Conservation (phyloP, 2,113 vertebrate genomes). For the Nothocercus nigrocapillus region DNA sequence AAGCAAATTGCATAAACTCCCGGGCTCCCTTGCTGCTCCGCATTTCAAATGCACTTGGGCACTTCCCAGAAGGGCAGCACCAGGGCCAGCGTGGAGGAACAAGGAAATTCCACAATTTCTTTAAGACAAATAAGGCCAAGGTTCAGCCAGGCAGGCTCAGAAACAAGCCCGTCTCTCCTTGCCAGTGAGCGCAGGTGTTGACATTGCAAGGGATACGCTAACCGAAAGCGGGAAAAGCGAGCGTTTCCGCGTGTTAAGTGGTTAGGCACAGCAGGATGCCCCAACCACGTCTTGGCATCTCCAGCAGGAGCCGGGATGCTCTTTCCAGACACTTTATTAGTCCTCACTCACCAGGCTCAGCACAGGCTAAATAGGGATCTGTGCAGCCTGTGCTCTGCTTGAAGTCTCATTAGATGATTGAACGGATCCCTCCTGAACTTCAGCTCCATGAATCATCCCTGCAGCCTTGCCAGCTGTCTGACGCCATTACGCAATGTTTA, state of each 20-base stretch:
- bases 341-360: neutral
- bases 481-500: slow-evolving; percentile 58
- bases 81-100: neutral
- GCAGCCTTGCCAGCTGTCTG: slow-evolving; percentile 58
- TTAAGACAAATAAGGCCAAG: neutral
- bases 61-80: neutral
- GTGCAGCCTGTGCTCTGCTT: neutral
- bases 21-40: accelerated
- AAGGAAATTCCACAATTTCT: neutral
- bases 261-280: accelerated
- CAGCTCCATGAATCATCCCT: slow-evolving; percentile 22
- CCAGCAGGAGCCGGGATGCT: accelerated
- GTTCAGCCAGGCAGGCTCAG: slow-evolving; percentile 47
- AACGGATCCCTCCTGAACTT: slow-evolving; percentile 24
- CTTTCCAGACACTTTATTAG: neutral
- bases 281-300: neutral
- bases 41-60: accelerated
- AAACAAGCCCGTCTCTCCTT: slow-evolving; percentile 32
- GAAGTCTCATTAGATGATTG: neutral
- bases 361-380: neutral
- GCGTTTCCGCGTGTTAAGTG: accelerated
- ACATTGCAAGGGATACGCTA: accelerated
- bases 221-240: accelerated
- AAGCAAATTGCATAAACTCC: neutral
- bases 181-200: neutral